Conservation (phyloP, 2,888 invertebrate genomes). For the Pilophorus perplexus region DNA sequence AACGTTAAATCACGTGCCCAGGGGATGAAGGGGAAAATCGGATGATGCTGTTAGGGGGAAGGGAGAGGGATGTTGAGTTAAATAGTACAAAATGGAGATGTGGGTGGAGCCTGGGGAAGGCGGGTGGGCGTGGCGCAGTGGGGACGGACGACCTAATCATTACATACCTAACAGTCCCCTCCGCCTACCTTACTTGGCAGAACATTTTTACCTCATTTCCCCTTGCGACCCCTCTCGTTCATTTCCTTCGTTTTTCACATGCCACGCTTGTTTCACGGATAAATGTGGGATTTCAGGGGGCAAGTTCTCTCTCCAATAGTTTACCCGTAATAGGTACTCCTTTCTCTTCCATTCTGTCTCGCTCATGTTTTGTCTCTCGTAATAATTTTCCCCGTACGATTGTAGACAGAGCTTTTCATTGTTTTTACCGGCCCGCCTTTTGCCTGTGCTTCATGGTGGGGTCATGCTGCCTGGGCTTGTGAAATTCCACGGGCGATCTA, state of each 20-base stretch:
- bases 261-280: background rate
- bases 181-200: slow-evolving; percentile 8
- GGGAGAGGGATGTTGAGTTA: slow-evolving; percentile 4
- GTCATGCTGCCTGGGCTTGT: no score
- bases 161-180: slow-evolving; percentile 29
- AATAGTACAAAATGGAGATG: slow-evolving; percentile 41
- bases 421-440: no score
- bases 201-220: slow-evolving; percentile 20
- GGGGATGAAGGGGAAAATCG: background rate
- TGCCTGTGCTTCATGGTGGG: no score
- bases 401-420: no score
- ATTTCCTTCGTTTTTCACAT: background rate
- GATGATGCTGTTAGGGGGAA: background rate
- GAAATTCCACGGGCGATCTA: no score
- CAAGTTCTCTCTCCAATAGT: no score
- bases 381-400: no score
- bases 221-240: background rate
- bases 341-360: no score
- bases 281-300: background rate
- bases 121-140: slow-evolving; percentile 10
- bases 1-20: background rate
- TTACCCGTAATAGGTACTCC: no score
- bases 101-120: slow-evolving; percentile 29
- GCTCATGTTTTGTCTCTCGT: no score
- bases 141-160: slow-evolving; percentile 33